Base-by-base conservation (phyloP, 1,140 invertebrate species). In the Pseudomyrmex cubaensis region DNA sequence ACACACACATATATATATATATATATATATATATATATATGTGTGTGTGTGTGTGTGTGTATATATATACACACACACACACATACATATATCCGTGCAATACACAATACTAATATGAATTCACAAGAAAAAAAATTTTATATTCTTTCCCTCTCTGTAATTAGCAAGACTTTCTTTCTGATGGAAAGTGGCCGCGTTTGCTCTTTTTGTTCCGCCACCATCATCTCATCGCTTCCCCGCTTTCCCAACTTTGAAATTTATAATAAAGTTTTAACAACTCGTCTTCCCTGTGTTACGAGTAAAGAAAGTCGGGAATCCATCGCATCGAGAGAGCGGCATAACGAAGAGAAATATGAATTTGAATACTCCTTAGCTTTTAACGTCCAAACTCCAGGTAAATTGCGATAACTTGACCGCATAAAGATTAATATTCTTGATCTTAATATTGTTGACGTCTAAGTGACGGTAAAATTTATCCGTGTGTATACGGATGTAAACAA, bases 231-330 rank as follows among this genome's bases (percentile, higher is more conserved):
- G 64, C 64, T 17, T 70, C 48, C 13, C 59, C 54, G 17, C 73
- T 62, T 62, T 62, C 44, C 15, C 62, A 82, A 86, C 70, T 86
- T 82, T 10, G 52, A 82, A 87, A 84, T 88, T 88, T 85, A 78
- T 85, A 88, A 88, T 82, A 73, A 87, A 88, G 85, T 87, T 88
- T 88, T 87, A 88, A 88, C 82, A 87, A 85, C 87, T 72, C 66
- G 80, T 77, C 78, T 82, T 82, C 17, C 25, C 59, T 54, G 50
- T 73, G 73, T 67, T 77, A 63, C 66, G 35, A 75, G 67, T 48
- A 63, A 85, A 82, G 56, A 48, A 64, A 66, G 80, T 70, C 72
- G 20, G 44, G 46, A 44, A 85, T 82, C 78, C 70, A 83, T 83
- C 73, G 82, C 72, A 83, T 83, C 73, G 73, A 64, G 59, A 64